Percentiles rank a stretch among this genome's conserved stretches.
Conservation (phyloP, 2,797 vertebrate genomes). For the Lemur catta region DNA sequence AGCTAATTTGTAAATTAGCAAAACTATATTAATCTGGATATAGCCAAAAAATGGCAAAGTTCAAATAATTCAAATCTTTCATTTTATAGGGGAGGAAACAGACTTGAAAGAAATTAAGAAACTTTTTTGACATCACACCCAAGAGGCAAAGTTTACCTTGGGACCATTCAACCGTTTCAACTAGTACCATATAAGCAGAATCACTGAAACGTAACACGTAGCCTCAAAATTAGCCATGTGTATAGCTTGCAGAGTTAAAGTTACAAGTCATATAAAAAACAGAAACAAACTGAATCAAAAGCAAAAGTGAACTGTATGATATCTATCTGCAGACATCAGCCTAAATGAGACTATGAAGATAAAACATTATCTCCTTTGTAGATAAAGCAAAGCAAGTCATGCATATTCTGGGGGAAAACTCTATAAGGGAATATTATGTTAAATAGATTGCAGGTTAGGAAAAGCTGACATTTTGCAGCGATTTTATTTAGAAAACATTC, state of each 20-base stretch:
- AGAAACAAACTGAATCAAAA: not conserved
- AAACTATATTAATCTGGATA: not conserved
- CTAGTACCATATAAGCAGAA: not conserved
- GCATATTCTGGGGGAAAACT: not conserved
- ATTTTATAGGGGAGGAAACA: not conserved
- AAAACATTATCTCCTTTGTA: not conserved
- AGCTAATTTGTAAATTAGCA: conserved; percentile 26
- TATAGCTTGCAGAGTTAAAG: not conserved
- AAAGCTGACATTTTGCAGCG: not conserved
- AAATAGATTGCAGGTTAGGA: not conserved
- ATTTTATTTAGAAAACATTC: not conserved
- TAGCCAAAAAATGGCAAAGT: not conserved
- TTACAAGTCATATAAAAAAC: not conserved
- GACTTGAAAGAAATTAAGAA: not conserved
- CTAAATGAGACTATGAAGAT: not conserved
- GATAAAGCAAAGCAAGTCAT: not conserved
- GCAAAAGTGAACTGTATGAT: not conserved
- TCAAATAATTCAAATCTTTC: conserved; percentile 20
- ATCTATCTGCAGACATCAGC: not conserved
- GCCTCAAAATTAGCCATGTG: not conserved
- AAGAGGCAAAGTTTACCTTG: not conserved
- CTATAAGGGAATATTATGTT: not conserved
- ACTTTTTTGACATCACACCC: not conserved
- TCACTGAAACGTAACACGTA: not conserved
- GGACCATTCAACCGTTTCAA: not conserved